Evolutionary conservation across 2,113 vertebrate genomes (phyloP).

Genomic region (Choloepus hoffmanni): DNA sequence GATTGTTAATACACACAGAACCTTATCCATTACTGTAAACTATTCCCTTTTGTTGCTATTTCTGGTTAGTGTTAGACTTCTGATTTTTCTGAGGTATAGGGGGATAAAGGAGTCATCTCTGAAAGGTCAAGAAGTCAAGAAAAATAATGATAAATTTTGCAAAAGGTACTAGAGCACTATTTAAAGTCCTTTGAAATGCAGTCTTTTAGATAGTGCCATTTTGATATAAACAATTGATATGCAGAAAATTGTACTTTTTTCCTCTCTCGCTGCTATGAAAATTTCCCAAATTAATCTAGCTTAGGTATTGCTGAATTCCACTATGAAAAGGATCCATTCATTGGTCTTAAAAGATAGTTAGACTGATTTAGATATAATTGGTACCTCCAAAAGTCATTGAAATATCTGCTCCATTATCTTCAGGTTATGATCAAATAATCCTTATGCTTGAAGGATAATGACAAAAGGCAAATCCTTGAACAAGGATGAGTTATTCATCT

Average conservation of each 20-base stretch:
- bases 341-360: not conserved
- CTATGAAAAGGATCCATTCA: not conserved
- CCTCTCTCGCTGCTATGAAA: not conserved
- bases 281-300: not conserved
- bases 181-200: not conserved
- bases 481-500: not conserved
- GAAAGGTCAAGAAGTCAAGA: not conserved
- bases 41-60: not conserved
- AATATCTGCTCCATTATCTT: not conserved
- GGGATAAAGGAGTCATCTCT: not conserved
- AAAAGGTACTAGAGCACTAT: not conserved
- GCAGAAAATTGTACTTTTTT: not conserved
- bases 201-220: not conserved
- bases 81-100: not conserved
- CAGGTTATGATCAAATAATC: not conserved
- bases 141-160: not conserved
- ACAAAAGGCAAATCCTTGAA: not conserved
- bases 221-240: not conserved
- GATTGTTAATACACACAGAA: not conserved
- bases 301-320: not conserved
- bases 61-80: not conserved
- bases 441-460: not conserved
- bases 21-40: not conserved
- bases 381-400: not conserved
- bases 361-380: not conserved